Base-by-base conservation (phyloP, 2,113 vertebrate species). In the Ramphastos sulfuratus region DNA sequence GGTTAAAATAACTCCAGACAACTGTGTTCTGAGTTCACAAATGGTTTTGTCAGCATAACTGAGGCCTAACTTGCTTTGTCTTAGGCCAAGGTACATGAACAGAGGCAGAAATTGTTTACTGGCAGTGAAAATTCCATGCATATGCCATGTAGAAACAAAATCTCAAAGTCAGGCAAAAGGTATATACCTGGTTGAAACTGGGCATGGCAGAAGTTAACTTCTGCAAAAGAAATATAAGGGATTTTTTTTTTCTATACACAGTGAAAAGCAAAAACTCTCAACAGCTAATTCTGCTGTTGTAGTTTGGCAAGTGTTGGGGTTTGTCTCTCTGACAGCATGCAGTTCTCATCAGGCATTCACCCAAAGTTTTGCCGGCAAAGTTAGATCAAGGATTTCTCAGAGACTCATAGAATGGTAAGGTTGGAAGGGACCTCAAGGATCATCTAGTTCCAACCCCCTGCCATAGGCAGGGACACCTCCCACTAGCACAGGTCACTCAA, bases 1-100 rank as follows among this genome's bases (percentile, higher is more conserved):
- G 72, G 85, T 93, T 93, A 83, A 85, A 96, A 71, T 87, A 93
- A 85, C 79, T 92, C 67, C 79, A 91, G 93, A 60, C 69, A 92
- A 24, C 56, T 56, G 64, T 87, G 87, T 37, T 91, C 6, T 4
- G 55, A 80, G 25, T 52, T 61, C 52, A 56, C 56, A 60, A 33
- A 70, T 0, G 0, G 37, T 92, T 89, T 73, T 91, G 72, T 93
- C 85, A 91, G 85, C 85, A 10, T 74, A 77, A 80, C 35, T 1
- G 4, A 60, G 65, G 42, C 61, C 79, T 94, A 27, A 78, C 44
- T 3, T 42, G 74, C 64, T 93, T 90, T 91, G 75, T 91, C 69
- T 42, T 48, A 46, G 82, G 30, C 42, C 67, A 70, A 27, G 82
- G 64, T 81, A 46, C 46, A 54, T 54, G 56, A 87, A 19, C 0